A percentile compares a stretch with the other conserved stretches of the same genome.
Conservation (phyloP, 2,797 vertebrate species). For the Phrynocephalus forsythii region DNA sequence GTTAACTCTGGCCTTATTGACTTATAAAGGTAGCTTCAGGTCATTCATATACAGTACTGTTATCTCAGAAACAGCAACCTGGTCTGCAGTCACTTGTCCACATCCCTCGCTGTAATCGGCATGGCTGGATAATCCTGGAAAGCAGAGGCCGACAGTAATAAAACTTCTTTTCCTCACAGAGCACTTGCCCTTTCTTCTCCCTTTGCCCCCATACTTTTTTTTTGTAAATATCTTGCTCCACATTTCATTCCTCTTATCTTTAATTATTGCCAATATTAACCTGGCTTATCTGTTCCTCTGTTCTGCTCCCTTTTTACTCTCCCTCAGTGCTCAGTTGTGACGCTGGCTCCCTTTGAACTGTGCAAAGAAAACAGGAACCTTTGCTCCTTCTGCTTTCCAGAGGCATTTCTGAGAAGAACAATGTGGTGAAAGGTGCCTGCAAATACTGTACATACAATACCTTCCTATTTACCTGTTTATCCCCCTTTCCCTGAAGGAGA, state of each 20-base stretch:
- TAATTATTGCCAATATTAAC: neutral
- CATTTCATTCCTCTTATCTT: slow-evolving; percentile 7
- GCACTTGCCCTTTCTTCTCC: neutral
- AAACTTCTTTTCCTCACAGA: neutral
- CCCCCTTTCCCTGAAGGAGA: neutral
- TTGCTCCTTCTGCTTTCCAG: neutral
- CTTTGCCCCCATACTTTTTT: neutral
- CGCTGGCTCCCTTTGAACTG: neutral
- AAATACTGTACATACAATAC: neutral
- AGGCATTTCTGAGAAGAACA: neutral
- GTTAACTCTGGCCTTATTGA: slow-evolving; percentile 15
- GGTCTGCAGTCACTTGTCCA: neutral
- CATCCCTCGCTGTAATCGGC: neutral
- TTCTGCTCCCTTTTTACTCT: neutral
- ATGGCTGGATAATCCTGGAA: slow-evolving; percentile 1
- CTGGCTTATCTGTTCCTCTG: neutral
- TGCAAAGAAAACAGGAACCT: neutral
- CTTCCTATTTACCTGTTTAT: too few species aligned
- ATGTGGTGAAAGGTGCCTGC: neutral
- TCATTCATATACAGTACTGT: neutral
- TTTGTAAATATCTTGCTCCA: too few species aligned
- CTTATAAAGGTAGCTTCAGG: neutral
- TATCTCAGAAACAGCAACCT: slow-evolving; percentile 5
- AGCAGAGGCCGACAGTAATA: neutral
- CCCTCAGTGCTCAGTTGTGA: neutral